Conservation (phyloP, 1,140 invertebrate genomes). For the Metopolophium dirhodum region DNA sequence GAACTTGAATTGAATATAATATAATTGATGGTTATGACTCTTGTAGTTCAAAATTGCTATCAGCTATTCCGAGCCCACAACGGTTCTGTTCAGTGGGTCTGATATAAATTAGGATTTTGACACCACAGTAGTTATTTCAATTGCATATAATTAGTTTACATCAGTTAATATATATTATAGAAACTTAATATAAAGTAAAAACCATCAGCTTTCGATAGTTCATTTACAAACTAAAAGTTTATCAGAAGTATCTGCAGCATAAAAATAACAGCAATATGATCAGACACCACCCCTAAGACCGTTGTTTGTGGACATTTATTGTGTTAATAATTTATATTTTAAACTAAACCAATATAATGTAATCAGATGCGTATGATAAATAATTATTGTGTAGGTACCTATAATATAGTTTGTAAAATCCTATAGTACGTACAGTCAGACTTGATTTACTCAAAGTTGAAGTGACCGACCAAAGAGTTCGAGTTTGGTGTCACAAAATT, state of each 20-base stretch:
- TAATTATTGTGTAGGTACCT: no score
- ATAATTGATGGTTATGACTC: background rate
- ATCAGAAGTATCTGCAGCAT: background rate
- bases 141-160: background rate
- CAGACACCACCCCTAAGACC: no score
- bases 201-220: background rate
- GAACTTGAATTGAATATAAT: background rate
- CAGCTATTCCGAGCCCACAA: background rate
- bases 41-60: background rate
- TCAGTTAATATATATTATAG: background rate
- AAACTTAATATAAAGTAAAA: background rate
- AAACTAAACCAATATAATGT: no score
- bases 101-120: background rate
- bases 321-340: no score
- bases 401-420: no score
- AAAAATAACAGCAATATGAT: background rate
- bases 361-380: no score
- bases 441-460: no score
- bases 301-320: no score
- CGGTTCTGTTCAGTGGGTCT: background rate
- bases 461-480: no score
- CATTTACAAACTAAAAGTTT: background rate
- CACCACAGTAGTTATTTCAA: background rate
- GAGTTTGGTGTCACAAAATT: no score
- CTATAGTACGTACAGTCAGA: no score